Base-by-base conservation (phyloP, 2,888 invertebrate genomes). In the Caenorhabditis sp. region DNA sequence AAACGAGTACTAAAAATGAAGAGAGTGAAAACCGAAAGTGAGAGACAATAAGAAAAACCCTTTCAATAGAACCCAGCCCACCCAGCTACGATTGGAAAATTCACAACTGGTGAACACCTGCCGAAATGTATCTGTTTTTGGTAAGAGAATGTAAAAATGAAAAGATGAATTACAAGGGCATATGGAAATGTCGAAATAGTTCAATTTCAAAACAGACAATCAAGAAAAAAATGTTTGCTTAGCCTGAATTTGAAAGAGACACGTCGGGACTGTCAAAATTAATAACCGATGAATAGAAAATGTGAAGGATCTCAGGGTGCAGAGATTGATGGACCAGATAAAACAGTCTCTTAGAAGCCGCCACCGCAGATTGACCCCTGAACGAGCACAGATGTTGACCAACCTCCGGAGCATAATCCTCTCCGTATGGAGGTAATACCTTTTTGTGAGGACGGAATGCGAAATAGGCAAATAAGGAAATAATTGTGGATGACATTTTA, bases 361-460 rank as follows among this genome's bases (percentile, higher is more conserved):
- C 60, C 76, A 37, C 28, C 40, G 11, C 67, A 40, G 67, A 76
- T 76, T 76, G 67, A 76, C 76, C 76, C 37, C 51, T n/a, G 28
- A 56, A 28, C 28, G 67, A 76, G 76, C 67, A 67, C 76, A 76
- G 76, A 76, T 76, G 76, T 76, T 76, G 51, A 26, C 67, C 76
- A 67, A 61, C 76, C 47, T 58, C 47, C 26, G 40, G 60, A 28
- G 44, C 28, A 67, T 67, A 67, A 76, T 76, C 71, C 26, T 32
- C 35, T 65, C 40, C 26, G n/a, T 22, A 51, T n/a, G 62, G 20
- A 72, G 72, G 72, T 72, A 65, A 62, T 71, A 37, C 47, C 50
- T 55, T 62, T 62, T 24, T 15, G 35, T 37, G 35, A 35, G 56
- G 35, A 56, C 56, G 32, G 40, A 13, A 8, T 40, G 32, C 5